Conservation (phyloP, 2,888 invertebrate species). For the Sipha maydis region DNA sequence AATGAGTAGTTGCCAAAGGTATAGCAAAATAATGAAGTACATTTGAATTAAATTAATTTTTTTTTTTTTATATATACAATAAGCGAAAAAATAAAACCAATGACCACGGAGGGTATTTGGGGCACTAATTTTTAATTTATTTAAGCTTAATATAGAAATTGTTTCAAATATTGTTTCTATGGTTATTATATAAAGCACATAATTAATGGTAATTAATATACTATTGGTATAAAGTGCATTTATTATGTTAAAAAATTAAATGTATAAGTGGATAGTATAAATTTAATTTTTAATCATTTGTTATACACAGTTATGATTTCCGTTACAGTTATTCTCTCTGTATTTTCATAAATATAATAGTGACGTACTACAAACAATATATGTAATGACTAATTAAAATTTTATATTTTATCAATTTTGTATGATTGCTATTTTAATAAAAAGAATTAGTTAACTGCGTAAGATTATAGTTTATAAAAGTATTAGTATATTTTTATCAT, state of each 20-base stretch:
- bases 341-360: neutral
- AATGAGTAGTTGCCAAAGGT: too few species aligned
- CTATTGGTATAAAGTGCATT: neutral
- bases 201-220: neutral
- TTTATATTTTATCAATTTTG: neutral
- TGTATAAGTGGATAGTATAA: neutral
- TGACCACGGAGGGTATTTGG: too few species aligned
- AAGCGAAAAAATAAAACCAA: too few species aligned
- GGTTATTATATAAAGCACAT: neutral
- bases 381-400: neutral
- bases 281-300: neutral
- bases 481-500: too few species aligned
- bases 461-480: too few species aligned
- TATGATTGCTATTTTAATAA: neutral
- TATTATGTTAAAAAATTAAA: neutral
- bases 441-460: too few species aligned
- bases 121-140: too few species aligned
- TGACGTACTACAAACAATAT: neutral
- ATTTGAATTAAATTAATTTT: too few species aligned
- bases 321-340: neutral
- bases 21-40: too few species aligned
- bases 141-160: too few species aligned
- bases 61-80: too few species aligned
- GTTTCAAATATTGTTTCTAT: neutral
- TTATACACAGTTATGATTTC: neutral